phyloP scores from a whole-genome alignment of 2,113 vertebrate genomes.

The Uria lomvia region DNA sequence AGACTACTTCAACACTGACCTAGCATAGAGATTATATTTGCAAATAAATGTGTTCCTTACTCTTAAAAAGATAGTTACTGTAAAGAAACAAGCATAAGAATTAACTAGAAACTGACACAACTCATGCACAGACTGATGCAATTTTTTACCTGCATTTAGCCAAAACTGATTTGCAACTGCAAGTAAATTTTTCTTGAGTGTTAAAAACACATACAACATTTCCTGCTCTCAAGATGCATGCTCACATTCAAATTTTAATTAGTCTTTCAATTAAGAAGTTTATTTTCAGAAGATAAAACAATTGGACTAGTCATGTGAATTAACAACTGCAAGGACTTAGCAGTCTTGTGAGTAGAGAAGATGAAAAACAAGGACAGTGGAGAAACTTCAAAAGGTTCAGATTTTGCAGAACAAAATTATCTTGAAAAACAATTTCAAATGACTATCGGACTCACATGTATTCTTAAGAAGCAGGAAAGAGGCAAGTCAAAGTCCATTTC shows the following conservation, averaged over 20 bases:
- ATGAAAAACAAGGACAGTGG: not conserved
- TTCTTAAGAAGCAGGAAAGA: not conserved
- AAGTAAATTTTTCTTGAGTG: not conserved
- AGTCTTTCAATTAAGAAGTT: not conserved
- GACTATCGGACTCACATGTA: not conserved
- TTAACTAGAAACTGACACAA: not conserved
- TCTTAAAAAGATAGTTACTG: not conserved
- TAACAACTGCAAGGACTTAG: not conserved
- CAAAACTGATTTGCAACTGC: not conserved
- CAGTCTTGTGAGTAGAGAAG: not conserved
- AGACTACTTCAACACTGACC: not conserved
- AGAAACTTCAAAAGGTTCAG: not conserved
- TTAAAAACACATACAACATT: not conserved
- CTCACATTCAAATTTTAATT: not conserved
- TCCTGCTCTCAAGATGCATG: not conserved
- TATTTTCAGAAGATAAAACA: not conserved
- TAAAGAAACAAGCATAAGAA: not conserved
- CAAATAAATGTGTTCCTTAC: not conserved
- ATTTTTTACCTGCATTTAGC: not conserved
- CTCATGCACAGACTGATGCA: not conserved
- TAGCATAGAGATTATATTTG: not conserved
- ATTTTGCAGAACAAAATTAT: not conserved
- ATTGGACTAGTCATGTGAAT: not conserved
- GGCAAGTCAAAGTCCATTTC: not conserved
- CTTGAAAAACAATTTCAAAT: not conserved